These are phyloP conservation scores for Oryzias sinensis DNA, from an alignment of 2,797 vertebrate genomes.

Conservation along the genomic window DNA sequence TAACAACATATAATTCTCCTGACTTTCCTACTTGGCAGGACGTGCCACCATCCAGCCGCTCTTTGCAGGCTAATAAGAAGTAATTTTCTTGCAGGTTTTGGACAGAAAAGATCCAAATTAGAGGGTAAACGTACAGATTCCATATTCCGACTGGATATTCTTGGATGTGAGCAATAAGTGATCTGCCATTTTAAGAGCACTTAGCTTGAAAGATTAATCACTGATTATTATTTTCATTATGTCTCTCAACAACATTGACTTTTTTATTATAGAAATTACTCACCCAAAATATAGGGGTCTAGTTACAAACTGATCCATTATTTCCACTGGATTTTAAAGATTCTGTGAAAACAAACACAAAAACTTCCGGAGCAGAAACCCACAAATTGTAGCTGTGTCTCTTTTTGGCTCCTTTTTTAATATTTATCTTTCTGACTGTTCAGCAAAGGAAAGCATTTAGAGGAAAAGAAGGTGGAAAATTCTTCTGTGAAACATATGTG, in stretches of 20 bases:
- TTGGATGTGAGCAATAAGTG: slow-evolving; percentile 62
- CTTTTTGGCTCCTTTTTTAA: neutral
- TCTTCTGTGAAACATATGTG: slow-evolving; percentile 4
- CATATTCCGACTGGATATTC: slow-evolving; percentile 60
- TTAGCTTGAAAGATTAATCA: slow-evolving; percentile 62
- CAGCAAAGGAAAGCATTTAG: neutral
- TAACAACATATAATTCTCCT: slow-evolving; percentile 71
- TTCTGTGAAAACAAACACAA: slow-evolving; percentile 50
- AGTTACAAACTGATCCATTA: slow-evolving; percentile 42
- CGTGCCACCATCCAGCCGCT: slow-evolving; percentile 59
- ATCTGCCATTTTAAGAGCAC: slow-evolving; percentile 56
- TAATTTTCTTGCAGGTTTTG: slow-evolving; percentile 44
- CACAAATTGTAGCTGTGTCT: slow-evolving; percentile 15
- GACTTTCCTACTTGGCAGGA: slow-evolving; percentile 63
- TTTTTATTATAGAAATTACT: slow-evolving; percentile 48
- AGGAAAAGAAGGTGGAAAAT: neutral
- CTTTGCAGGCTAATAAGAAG: slow-evolving; percentile 58
- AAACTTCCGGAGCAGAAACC: slow-evolving; percentile 28
- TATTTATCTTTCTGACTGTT: neutral
- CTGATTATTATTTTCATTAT: slow-evolving; percentile 69
- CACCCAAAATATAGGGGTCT: slow-evolving; percentile 40
- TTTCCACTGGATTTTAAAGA: slow-evolving; percentile 39
- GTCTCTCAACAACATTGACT: slow-evolving; percentile 53
- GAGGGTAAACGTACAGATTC: slow-evolving; percentile 61
- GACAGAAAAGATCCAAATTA: slow-evolving; percentile 68